Evolutionary conservation across 1,140 invertebrate genomes (phyloP).

Genomic region (Steinernema khuongi): DNA sequence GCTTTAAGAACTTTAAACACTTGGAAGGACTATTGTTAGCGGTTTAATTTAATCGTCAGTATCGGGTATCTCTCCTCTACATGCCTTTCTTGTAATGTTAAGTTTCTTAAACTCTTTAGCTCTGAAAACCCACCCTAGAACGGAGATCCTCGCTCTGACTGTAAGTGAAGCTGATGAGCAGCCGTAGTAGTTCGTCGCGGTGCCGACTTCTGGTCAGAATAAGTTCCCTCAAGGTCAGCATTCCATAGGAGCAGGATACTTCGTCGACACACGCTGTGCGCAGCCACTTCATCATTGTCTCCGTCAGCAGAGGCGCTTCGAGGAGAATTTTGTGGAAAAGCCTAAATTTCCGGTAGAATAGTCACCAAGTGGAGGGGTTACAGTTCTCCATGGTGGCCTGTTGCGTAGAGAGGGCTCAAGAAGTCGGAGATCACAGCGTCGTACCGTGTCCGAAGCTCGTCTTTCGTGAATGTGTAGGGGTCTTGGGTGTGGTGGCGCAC

Average conservation of each 20-base stretch:
- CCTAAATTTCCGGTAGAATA: constrained; percentile 57
- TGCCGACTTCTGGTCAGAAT: constrained; percentile 54
- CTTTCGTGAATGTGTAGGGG: constrained; percentile 59
- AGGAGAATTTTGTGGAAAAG: constrained; percentile 75
- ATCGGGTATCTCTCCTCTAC: too few species aligned
- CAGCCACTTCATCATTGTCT: constrained; percentile 77
- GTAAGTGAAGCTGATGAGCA: constrained; percentile 49
- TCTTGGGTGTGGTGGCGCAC: not conserved
- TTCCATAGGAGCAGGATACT: constrained; percentile 66
- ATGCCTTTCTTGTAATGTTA: too few species aligned
- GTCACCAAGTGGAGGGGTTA: constrained; percentile 55
- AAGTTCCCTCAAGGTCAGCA: constrained; percentile 55
- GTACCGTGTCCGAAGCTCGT: constrained; percentile 71
- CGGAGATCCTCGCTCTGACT: constrained; percentile 28
- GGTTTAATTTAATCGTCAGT: too few species aligned
- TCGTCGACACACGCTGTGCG: constrained; percentile 68
- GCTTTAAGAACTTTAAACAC: too few species aligned
- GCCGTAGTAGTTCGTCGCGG: constrained; percentile 45
- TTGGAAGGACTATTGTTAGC: too few species aligned
- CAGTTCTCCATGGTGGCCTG: constrained; percentile 67
- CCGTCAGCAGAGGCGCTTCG: constrained; percentile 84
- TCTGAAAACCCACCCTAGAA: too few species aligned
- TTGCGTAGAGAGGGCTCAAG: constrained; percentile 68
- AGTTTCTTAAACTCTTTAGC: too few species aligned
- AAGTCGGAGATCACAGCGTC: constrained; percentile 75